Conservation (phyloP, 2,797 vertebrate species). For the Mormyrus hasselquistii region DNA sequence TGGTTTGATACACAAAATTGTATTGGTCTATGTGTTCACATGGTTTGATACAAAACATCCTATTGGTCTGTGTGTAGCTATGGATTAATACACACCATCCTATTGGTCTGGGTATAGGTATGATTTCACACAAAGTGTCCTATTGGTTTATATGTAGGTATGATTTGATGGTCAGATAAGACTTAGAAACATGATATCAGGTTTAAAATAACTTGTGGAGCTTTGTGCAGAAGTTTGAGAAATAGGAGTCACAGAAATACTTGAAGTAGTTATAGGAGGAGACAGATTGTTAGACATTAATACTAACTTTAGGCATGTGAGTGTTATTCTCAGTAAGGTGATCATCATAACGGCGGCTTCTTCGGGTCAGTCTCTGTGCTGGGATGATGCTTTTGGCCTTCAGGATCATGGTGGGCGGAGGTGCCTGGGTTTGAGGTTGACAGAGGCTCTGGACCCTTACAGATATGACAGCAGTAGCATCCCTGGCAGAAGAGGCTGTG, state of each 20-base stretch:
- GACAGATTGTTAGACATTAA: not conserved
- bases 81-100: not conserved
- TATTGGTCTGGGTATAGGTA: not conserved
- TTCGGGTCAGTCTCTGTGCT: not conserved
- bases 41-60: not conserved
- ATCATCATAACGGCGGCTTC: not conserved
- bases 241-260: not conserved
- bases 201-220: not conserved
- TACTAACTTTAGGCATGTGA: not conserved
- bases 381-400: not conserved
- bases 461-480: not conserved
- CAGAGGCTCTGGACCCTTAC: not conserved
- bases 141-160: not conserved
- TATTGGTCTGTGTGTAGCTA: not conserved
- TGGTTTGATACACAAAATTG: not conserved
- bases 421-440: not conserved
- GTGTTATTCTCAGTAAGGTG: not conserved
- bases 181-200: not conserved
- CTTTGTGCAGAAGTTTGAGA: not conserved
- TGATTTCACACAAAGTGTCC: not conserved
- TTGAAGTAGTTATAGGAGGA: not conserved
- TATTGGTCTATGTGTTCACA: not conserved
- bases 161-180: not conserved
- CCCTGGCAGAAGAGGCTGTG: not conserved
- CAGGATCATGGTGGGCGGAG: not conserved